These are phyloP conservation scores for Platichthys stellatus DNA, from an alignment of 2,113 vertebrate species.

Conservation along the genomic window DNA sequence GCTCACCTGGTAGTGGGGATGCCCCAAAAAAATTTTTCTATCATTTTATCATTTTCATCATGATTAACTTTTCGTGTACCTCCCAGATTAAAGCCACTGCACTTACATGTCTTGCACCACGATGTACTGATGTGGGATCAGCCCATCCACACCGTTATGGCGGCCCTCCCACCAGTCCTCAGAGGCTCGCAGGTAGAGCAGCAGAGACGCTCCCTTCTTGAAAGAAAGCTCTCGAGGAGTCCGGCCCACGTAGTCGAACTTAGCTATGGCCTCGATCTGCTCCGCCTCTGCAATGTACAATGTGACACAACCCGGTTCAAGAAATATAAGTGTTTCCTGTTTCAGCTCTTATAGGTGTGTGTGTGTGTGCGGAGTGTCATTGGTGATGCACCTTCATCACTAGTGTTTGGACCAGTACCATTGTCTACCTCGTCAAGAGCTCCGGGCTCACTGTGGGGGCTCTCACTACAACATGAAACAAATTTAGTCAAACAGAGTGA, in stretches of 20 bases:
- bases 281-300: constrained; percentile 86
- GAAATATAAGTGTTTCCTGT: neutral
- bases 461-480: constrained; percentile 84
- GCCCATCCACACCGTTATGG: constrained; percentile 93
- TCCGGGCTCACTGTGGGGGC: constrained; percentile 95
- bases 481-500: neutral
- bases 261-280: constrained; percentile 95
- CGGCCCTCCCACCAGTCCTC: constrained; percentile 98
- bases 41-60: too few species aligned
- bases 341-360: neutral
- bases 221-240: constrained; percentile 94
- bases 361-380: constrained; percentile 8
- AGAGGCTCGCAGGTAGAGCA: constrained; percentile 93
- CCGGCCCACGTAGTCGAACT: constrained; percentile 94
- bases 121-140: constrained; percentile 97
- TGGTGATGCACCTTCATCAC: constrained; percentile 89
- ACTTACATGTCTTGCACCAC: constrained; percentile 96
- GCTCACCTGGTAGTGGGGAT: too few species aligned
- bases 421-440: constrained; percentile 95
- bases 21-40: too few species aligned
- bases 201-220: constrained; percentile 93
- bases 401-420: constrained; percentile 93
- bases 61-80: too few species aligned
- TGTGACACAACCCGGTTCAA: neutral
- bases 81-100: neutral